Conservation (phyloP, 1,140 invertebrate species). For the Diorhabda elongata region DNA sequence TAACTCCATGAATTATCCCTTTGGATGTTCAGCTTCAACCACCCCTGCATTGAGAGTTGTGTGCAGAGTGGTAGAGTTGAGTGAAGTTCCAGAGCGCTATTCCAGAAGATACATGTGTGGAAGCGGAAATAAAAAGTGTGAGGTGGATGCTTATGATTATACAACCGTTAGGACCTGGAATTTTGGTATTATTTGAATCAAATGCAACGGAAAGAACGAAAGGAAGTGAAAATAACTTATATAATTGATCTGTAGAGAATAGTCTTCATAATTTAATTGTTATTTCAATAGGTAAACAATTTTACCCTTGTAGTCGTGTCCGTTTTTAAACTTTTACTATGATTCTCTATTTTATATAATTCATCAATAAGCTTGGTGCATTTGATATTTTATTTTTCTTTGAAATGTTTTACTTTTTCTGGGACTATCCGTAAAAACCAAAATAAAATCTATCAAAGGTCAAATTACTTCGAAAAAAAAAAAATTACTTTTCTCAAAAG, state of each 20-base stretch:
- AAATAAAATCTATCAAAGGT: too few species aligned
- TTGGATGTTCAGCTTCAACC: not conserved
- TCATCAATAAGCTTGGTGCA: too few species aligned
- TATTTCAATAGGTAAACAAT: too few species aligned
- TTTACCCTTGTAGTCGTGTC: too few species aligned
- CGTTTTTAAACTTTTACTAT: too few species aligned
- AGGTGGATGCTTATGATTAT: slow-evolving; percentile 33
- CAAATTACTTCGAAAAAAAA: too few species aligned
- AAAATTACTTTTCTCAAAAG: too few species aligned
- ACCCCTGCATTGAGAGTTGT: not conserved
- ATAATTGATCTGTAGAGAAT: not conserved
- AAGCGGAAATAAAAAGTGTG: slow-evolving; percentile 33
- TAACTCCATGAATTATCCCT: too few species aligned
- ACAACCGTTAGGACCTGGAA: slow-evolving; percentile 27
- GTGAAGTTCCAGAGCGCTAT: slow-evolving; percentile 24
- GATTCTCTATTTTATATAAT: too few species aligned
- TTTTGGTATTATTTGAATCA: slow-evolving; percentile 11
- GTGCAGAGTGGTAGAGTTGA: slow-evolving; percentile 7
- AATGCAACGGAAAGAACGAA: not conserved
- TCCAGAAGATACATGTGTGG: slow-evolving; percentile 37
- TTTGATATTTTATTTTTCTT: too few species aligned
- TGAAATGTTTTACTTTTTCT: too few species aligned
- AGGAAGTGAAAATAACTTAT: not conserved
- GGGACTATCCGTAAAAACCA: too few species aligned
- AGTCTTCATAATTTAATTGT: not conserved